Percentiles rank a stretch among this genome's conserved stretches.
Conservation (phyloP, 2,888 invertebrate genomes). For the Axea sp. region DNA sequence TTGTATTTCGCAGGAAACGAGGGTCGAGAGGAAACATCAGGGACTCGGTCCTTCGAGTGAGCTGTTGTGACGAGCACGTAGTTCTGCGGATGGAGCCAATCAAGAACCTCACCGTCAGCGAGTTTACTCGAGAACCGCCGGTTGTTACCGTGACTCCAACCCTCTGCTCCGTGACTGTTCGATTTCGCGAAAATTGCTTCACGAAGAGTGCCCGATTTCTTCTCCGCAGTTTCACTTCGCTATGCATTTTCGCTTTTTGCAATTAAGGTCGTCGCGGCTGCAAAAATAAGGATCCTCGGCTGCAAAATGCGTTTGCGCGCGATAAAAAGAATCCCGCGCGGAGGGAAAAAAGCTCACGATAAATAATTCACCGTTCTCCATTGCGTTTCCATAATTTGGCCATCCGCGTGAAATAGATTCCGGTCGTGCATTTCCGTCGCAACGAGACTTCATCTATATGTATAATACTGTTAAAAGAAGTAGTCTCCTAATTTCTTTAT, state of each 20-base stretch:
- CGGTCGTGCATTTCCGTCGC: not conserved
- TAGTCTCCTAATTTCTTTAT: slow-evolving; percentile 51
- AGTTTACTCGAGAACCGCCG: slow-evolving; percentile 71
- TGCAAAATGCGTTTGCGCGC: too few species aligned
- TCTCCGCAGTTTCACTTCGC: slow-evolving; percentile 48
- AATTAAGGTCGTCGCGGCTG: slow-evolving; percentile 15
- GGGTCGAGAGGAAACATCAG: slow-evolving; percentile 59
- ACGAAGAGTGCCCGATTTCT: slow-evolving; percentile 48
- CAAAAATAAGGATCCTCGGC: too few species aligned
- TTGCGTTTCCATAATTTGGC: too few species aligned
- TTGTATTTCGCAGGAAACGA: slow-evolving; percentile 45
- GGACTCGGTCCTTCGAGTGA: slow-evolving; percentile 65
- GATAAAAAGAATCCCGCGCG: too few species aligned
- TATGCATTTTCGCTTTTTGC: slow-evolving; percentile 52
- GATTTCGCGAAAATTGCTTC: slow-evolving; percentile 64
- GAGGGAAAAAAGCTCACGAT: too few species aligned
- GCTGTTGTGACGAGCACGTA: slow-evolving; percentile 79
- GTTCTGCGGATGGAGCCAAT: slow-evolving; percentile 78
- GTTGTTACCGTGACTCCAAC: slow-evolving; percentile 72
- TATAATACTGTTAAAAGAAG: slow-evolving; percentile 29
- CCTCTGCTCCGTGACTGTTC: slow-evolving; percentile 66
- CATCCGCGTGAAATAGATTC: too few species aligned
- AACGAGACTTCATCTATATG: slow-evolving; percentile 14
- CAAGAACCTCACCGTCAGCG: slow-evolving; percentile 77
- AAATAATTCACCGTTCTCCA: too few species aligned